phyloP scores from a whole-genome alignment of 1,140 invertebrate genomes.

The Eriosoma lanigerum region DNA sequence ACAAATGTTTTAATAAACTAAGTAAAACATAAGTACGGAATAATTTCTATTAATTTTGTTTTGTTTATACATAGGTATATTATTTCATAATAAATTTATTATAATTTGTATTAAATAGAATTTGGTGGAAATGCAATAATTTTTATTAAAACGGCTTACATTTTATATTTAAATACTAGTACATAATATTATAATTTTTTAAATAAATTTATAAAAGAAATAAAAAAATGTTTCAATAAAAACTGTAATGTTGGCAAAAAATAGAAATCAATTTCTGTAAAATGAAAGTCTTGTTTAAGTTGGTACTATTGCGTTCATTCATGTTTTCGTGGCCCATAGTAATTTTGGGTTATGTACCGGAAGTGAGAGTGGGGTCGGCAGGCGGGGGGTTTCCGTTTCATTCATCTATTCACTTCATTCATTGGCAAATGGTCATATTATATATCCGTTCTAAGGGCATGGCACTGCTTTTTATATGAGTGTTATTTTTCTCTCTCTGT shows the following conservation, averaged over 20 bases:
- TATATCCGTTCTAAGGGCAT: conserved; percentile 52
- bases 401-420: conserved; percentile 52
- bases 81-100: background rate
- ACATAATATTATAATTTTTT: background rate
- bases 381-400: conserved; percentile 51
- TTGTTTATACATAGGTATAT: background rate
- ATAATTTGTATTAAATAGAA: no score
- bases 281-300: conserved; percentile 40
- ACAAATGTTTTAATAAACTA: no score
- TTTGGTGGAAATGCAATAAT: background rate
- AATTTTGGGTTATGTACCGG: conserved; percentile 52
- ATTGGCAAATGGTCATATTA: conserved; percentile 49
- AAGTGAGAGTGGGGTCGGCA: conserved; percentile 50
- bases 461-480: conserved; percentile 46
- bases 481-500: conserved; percentile 39
- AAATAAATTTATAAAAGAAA: background rate
- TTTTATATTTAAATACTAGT: no score
- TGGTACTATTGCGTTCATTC: conserved; percentile 48
- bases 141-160: no score
- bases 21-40: no score
- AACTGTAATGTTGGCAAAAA: conserved; percentile 44
- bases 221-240: background rate
- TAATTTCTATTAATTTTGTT: background rate
- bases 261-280: conserved; percentile 44
- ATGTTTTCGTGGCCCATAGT: conserved; percentile 52